Evolutionary conservation across 2,113 vertebrate species (phyloP).

Genomic region (Neotoma lepida): DNA sequence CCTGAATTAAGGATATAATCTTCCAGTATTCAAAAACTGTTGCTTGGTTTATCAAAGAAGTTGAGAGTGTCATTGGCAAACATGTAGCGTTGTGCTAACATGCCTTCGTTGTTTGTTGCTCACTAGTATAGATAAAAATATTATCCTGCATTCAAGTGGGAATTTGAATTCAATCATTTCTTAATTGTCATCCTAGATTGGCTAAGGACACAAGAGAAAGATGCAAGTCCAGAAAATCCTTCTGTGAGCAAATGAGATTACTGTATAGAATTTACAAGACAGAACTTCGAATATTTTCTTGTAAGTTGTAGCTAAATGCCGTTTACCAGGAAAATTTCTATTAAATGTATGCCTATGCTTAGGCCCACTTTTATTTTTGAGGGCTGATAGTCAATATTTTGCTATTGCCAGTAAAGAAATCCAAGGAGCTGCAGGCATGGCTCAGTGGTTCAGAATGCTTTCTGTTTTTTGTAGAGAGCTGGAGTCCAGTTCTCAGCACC

Average conservation of each 20-base stretch:
- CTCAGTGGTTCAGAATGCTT: neutral
- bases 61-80: neutral
- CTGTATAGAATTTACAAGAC: neutral
- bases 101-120: neutral
- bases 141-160: neutral
- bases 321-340: neutral
- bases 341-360: neutral
- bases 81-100: neutral
- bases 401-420: neutral
- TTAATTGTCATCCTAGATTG: neutral
- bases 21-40: neutral
- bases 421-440: neutral
- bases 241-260: neutral
- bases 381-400: neutral
- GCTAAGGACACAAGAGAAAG: neutral
- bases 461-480: neutral
- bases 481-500: neutral
- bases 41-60: neutral
- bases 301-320: neutral
- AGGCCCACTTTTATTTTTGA: neutral
- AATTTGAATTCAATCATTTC: slow-evolving; percentile 21
- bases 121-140: slow-evolving; percentile 5
- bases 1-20: neutral
- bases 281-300: neutral
- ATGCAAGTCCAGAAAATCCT: slow-evolving; percentile 6